Base-by-base conservation (phyloP, 2,888 invertebrate genomes). In the Agelastica alni region DNA sequence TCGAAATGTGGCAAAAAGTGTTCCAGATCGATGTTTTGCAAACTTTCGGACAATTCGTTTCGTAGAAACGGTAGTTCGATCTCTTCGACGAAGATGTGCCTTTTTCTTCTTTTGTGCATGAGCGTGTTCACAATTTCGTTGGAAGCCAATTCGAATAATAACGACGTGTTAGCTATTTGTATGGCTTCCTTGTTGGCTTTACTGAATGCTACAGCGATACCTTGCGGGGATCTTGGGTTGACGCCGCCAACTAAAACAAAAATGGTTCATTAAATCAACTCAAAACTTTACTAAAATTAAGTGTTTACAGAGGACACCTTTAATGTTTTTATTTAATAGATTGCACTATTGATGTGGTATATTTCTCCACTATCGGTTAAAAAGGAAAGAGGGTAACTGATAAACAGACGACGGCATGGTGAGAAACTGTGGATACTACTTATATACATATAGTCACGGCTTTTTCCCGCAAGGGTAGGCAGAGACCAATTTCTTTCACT, bases 131-230 rank as follows among this genome's bases (percentile, higher is more conserved):
- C 77, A 17, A 94, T 86, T 77, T 93, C 91, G 66, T 91, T 89
- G 0, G 94, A 93, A 0, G 93, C 90, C 59, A 91, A 85, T 74
- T 95, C 94, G 52, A 89, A 86, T 67, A 93, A 84, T 6, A 93
- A 80, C 0, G 94, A 95, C 0, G 89, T 87, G 69, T 95, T 95
- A 6, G 93, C 92, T 16, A 93, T 77, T 54, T 88, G 82, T 6
- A 94, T 75, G 0, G 95, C 92, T 67, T 90, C 88, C 70, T 85
- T 84, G 74, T 91, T 94, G 14, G 94, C 93, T 70, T 93, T 93
- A 52, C 91, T 92, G 77, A 94, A 93, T 0, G 93, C 92, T 1
- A 93, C 93, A 1, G 93, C 93, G 0, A 88, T 91, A 1, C 94
- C 93, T 9, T 87, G 85, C 0, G 93, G 87, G 0, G 93, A 92